Evolutionary conservation across 2,113 vertebrate species (phyloP).

Genomic region (Myrmecobius fasciatus): DNA sequence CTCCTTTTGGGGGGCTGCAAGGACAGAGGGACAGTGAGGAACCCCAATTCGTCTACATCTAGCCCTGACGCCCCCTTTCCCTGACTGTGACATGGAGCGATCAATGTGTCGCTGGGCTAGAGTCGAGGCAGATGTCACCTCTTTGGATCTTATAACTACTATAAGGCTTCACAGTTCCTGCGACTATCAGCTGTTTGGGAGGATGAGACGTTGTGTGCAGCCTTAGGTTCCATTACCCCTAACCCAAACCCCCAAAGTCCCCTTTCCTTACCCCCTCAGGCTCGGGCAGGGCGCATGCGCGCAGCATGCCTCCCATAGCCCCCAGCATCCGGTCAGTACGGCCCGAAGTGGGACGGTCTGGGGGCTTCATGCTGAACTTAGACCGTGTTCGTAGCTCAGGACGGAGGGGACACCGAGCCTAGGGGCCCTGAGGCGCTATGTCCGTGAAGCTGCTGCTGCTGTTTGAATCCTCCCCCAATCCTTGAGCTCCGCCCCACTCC

Average conservation of each 20-base stretch:
- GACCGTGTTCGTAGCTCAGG: conserved; percentile 66
- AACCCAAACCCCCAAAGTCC: neutral
- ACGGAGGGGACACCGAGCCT: conserved; percentile 70
- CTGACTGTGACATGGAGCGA: neutral
- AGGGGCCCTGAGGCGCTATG: conserved; percentile 69
- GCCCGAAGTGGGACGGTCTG: conserved; percentile 74
- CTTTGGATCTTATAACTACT: neutral
- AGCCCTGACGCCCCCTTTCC: neutral
- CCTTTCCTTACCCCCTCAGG: conserved; percentile 77
- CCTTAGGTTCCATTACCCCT: conserved; percentile 30
- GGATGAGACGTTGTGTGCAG: conserved; percentile 24
- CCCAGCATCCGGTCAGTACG: conserved; percentile 80
- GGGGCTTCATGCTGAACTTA: conserved; percentile 80
- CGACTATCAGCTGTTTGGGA: conserved; percentile 2
- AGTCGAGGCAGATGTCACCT: neutral
- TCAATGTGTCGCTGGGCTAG: conserved; percentile 16
- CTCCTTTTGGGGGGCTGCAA: conserved; percentile 61
- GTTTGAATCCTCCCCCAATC: conserved; percentile 73
- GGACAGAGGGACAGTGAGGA: conserved; percentile 52
- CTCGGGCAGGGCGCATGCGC: conserved; percentile 78
- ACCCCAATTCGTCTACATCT: neutral
- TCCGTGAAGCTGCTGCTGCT: conserved; percentile 72
- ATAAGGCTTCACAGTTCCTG: neutral
- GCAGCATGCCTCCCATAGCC: conserved; percentile 79
- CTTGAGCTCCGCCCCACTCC: conserved; percentile 72